Conservation (phyloP, 1,140 invertebrate genomes). For the Thalassaphorura encarpata region DNA sequence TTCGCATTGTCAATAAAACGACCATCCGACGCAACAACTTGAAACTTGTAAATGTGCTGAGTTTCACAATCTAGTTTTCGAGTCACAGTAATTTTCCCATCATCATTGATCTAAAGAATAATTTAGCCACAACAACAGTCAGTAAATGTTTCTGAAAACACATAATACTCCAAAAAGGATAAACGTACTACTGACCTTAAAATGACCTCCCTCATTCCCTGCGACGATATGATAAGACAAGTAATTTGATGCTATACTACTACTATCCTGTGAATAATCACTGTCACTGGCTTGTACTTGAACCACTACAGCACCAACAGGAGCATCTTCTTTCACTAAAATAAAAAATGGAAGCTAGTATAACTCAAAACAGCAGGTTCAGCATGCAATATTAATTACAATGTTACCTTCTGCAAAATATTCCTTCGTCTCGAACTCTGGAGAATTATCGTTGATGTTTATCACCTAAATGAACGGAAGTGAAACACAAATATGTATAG, state of each 20-base stretch:
- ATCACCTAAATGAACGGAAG: slow-evolving; percentile 37
- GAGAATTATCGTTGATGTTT: slow-evolving; percentile 46
- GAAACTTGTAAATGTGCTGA: slow-evolving; percentile 25
- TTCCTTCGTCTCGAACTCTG: slow-evolving; percentile 32
- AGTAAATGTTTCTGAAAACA: background rate
- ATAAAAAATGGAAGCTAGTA: background rate
- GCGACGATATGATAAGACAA: slow-evolving; percentile 28
- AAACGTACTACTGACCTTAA: slow-evolving; percentile 22
- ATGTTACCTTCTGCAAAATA: slow-evolving; percentile 27
- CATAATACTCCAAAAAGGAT: background rate
- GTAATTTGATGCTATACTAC: slow-evolving; percentile 22
- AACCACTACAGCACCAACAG: slow-evolving; percentile 25
- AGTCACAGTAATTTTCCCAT: slow-evolving; percentile 26
- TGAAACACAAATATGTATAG: background rate
- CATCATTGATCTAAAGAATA: slow-evolving; percentile 27
- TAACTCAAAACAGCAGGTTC: background rate
- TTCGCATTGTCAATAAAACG: slow-evolving; percentile 27
- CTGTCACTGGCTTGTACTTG: no score
- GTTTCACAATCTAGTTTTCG: slow-evolving; percentile 23
- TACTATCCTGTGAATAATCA: no score
- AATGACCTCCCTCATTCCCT: slow-evolving; percentile 29
- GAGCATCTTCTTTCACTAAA: slow-evolving; percentile 27
- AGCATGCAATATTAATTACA: background rate
- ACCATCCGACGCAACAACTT: slow-evolving; percentile 29
- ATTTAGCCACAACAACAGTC: background rate